Base-by-base conservation (phyloP, 2,113 vertebrate genomes). In the Chascanopsetta lugubris region DNA sequence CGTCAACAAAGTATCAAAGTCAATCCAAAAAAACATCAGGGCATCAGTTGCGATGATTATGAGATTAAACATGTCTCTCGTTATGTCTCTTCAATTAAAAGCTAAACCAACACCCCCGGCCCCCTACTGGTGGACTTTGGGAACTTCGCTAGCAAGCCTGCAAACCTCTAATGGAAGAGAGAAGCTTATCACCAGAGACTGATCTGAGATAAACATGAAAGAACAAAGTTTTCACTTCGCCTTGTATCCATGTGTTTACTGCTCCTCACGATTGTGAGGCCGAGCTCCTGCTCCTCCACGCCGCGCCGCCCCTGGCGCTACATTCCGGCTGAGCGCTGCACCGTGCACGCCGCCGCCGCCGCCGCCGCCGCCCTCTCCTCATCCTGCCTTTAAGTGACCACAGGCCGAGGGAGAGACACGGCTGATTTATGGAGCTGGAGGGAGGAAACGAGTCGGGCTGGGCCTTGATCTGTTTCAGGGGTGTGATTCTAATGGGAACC, bases 341-440 rank as follows among this genome's bases (percentile, higher is more conserved):
- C 24, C 49, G 55, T 61, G 64, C 63, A 71, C 45, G 38, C 60
- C 62, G 22, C n/a, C 58, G 20, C 50, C 18, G 32, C n/a, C 34
- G 8, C 21, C 15, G 34, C 53, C 43, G 54, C 59, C 58, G 61
- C 64, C 67, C 58, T 57, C 50, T 62, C 53, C 64, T 61, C 22
- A 24, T 71, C 61, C 70, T 43, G n/a, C 80, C 76, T 83, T 75
- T 69, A 82, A 88, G 85, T 76, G 88, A 83, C 77, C 80, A 82
- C 71, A 51, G 64, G 45, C 69, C 67, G 45, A 30, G 77, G 42
- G n/a, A n/a, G n/a, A 69, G 66, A 43, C 47, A 54, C 27, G 25
- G 80, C 68, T 71, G 71, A 88, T 78, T 80, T 79, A 86, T 80
- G 24, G 57, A 77, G 77, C 69, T 43, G 50, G 62, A 21, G 77